Base-by-base conservation (phyloP, 2,797 vertebrate genomes). In the Semotilus atromaculatus region DNA sequence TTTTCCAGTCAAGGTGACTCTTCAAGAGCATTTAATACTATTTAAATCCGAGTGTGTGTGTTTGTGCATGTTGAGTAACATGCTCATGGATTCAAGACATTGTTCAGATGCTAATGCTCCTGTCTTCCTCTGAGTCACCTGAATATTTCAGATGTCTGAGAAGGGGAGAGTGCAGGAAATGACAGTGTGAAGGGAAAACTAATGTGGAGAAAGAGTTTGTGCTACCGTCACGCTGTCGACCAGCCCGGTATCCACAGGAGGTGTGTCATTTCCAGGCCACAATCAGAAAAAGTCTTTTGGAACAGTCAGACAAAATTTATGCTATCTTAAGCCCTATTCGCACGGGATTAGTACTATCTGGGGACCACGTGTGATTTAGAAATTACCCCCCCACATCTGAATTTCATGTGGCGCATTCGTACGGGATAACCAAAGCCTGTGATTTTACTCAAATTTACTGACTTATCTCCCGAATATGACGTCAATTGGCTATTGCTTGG, bases 91-190 rank as follows among this genome's bases (percentile, higher is more conserved):
- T 80, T 82, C 62, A 64, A 82, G 75, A 66, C 40, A 86, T 86
- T 55, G 55, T 78, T 85, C 11, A 71, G 31, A 70, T 55, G 48
- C 36, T 84, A 71, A 66, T 38, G 29, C 21, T 43, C 13, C 40
- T 21, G 71, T 86, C 51, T 82, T 43, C 71, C 38, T 64, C 62
- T 64, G 72, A 77, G 80, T 80, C 29, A 31, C 29, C 71, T 72
- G 60, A 21, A 67, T 86, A 58, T 51, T 43, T 72, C 23, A 68
- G 70, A 60, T 19, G 11, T 80, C 23, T 66, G 78, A 26, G 55
- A 40, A 77, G 31, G n/a, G n/a, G 73, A 84, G 75, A 60, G 66
- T 18, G 3, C 43, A 80, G 64, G 29, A 82, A 85, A 85, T 82
- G 67, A 73, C 67, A 68, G 34, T 58, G 73, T 34, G 29, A 66